These are phyloP conservation scores for Hymenochirus boettgeri DNA, from an alignment of 2,113 vertebrate genomes.

Conservation along the genomic window DNA sequence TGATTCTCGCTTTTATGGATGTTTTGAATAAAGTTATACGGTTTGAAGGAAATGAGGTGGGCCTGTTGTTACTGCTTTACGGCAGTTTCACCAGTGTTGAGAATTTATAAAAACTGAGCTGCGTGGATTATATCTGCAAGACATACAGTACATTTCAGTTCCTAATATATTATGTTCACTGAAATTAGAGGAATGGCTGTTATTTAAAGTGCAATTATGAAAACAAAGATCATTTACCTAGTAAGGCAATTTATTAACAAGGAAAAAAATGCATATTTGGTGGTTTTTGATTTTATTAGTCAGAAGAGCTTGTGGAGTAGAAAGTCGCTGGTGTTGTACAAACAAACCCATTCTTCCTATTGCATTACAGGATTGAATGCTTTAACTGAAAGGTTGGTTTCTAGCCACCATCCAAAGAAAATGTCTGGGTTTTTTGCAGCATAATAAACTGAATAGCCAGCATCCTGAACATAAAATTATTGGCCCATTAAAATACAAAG, in stretches of 20 bases:
- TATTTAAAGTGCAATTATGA: too few species aligned
- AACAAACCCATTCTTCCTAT: conserved; percentile 68
- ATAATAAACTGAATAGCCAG: conserved; percentile 58
- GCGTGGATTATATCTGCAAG: too few species aligned
- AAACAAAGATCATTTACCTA: neutral
- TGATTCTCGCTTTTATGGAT: too few species aligned
- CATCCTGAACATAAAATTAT: conserved; percentile 67
- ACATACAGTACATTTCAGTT: too few species aligned
- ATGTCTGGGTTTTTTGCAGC: conserved; percentile 59
- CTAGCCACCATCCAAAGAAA: conserved; percentile 63
- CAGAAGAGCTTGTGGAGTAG: conserved; percentile 47
- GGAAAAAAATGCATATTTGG: neutral
- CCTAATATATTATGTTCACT: too few species aligned
- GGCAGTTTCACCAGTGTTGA: too few species aligned
- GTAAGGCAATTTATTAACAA: conserved; percentile 5
- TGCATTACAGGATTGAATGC: conserved; percentile 68
- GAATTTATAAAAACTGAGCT: too few species aligned
- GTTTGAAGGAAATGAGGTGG: too few species aligned
- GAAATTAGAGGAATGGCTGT: too few species aligned
- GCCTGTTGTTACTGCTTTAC: too few species aligned
- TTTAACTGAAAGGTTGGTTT: conserved; percentile 66
- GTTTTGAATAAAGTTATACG: too few species aligned
- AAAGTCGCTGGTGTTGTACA: conserved; percentile 57
- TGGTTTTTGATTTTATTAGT: conserved; percentile 35
- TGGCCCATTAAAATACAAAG: conserved; percentile 65